A percentile compares a stretch with the other conserved stretches of the same genome.
Evolutionary conservation across 2,113 vertebrate genomes (phyloP).

Genomic region (Syngnathus floridae): DNA sequence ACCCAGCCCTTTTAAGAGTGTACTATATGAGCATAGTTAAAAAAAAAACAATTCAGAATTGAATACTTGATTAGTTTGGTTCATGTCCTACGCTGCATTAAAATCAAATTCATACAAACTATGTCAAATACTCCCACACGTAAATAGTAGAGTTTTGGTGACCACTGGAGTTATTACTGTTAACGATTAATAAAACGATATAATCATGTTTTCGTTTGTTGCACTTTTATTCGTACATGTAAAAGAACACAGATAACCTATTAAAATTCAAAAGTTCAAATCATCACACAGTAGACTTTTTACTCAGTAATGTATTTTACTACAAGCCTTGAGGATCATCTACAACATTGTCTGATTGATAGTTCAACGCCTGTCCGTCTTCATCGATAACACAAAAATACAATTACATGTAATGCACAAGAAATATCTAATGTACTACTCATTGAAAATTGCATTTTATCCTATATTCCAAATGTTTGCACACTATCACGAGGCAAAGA

Average conservation of each 20-base stretch:
- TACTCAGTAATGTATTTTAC: background rate
- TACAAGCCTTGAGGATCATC: background rate
- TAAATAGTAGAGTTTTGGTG: background rate
- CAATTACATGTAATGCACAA: background rate
- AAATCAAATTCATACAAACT: too few relatives aligned
- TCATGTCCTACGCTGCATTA: too few relatives aligned
- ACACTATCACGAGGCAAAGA: background rate
- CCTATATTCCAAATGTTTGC: background rate
- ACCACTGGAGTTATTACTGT: background rate
- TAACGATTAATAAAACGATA: background rate
- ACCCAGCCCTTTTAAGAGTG: too few relatives aligned
- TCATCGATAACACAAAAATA: background rate
- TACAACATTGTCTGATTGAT: background rate
- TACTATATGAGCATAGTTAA: too few relatives aligned
- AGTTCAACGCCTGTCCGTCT: background rate
- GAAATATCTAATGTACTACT: background rate
- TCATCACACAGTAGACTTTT: background rate
- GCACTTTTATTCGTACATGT: background rate
- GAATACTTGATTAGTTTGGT: background rate
- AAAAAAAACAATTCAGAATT: background rate
- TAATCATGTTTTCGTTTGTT: background rate
- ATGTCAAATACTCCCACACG: background rate
- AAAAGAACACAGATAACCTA: background rate
- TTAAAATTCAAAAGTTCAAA: background rate
- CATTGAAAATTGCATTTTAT: background rate